Evolutionary conservation across 1,140 invertebrate species (phyloP).

Genomic region (Scylla paramamosain): DNA sequence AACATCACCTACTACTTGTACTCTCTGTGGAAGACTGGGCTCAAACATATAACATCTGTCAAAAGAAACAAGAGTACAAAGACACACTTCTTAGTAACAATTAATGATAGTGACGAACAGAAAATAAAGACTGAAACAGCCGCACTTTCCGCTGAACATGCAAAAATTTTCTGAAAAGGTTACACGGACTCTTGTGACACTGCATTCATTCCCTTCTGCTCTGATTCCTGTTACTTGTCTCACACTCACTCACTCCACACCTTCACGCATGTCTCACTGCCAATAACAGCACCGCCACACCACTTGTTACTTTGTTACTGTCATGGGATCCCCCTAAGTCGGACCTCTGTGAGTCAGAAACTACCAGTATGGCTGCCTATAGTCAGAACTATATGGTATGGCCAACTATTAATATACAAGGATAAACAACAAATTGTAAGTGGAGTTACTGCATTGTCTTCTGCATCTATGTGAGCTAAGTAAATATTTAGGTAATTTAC

Average conservation of each 20-base stretch:
- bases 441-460: no score
- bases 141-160: not conserved
- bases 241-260: not conserved
- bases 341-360: not conserved
- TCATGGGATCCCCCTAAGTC: not conserved
- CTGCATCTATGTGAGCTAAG: no score
- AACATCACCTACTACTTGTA: constrained; percentile 62
- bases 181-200: not conserved
- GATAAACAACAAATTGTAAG: no score
- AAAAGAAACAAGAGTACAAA: constrained; percentile 26
- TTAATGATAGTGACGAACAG: not conserved
- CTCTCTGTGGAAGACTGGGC: constrained; percentile 71
- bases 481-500: no score
- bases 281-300: not conserved
- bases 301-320: not conserved
- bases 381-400: no score
- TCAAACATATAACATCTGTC: constrained; percentile 29
- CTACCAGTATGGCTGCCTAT: not conserved
- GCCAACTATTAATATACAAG: no score
- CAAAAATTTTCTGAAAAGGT: not conserved
- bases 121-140: not conserved
- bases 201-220: not conserved
- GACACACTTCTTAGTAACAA: not conserved
- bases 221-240: not conserved
- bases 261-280: not conserved